These are phyloP conservation scores for Syngnathus typhle DNA, from an alignment of 2,113 vertebrate genomes.

Conservation along the genomic window DNA sequence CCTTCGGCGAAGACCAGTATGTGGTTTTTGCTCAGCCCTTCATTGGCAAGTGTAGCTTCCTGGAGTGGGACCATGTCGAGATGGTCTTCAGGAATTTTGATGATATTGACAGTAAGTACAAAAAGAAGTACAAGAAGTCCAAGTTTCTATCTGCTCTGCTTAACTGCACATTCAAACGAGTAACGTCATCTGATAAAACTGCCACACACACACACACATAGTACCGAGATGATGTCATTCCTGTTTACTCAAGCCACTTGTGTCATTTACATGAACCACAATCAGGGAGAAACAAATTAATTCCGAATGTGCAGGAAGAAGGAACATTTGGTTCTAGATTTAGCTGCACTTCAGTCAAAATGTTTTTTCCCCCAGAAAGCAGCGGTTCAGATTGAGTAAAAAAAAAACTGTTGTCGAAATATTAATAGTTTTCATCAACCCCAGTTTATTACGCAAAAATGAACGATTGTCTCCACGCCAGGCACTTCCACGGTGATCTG, in stretches of 20 bases:
- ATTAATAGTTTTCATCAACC: too few species aligned
- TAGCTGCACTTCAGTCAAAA: background rate
- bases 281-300: background rate
- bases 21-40: conserved; percentile 96
- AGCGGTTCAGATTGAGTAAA: background rate
- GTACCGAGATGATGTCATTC: background rate
- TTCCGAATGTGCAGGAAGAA: conserved; percentile 2
- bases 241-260: background rate
- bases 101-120: conserved; percentile 88
- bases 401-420: background rate
- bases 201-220: background rate
- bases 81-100: conserved; percentile 96
- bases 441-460: background rate
- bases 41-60: conserved; percentile 93
- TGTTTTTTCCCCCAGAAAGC: background rate
- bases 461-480: conserved; percentile 42
- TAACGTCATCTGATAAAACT: background rate
- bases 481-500: conserved; percentile 96
- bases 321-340: conserved; percentile 5
- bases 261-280: background rate
- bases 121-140: background rate
- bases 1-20: conserved; percentile 87
- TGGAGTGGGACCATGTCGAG: conserved; percentile 98
- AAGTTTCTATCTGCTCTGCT: background rate
- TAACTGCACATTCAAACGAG: background rate